Evolutionary conservation across 2,797 vertebrate genomes (phyloP).

Genomic region (Spheniscus humboldti): DNA sequence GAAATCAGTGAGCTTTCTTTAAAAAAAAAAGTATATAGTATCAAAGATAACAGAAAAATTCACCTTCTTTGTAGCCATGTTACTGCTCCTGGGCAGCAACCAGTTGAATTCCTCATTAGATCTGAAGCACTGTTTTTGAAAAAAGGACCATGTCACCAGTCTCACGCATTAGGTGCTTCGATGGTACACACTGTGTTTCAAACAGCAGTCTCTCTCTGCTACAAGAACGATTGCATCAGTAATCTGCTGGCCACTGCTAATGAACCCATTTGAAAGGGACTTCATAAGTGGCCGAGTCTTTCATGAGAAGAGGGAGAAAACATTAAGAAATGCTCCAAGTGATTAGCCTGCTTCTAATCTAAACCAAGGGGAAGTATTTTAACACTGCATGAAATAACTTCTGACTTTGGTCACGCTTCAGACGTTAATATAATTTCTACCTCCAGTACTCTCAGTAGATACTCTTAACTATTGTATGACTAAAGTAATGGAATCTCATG

Average conservation of each 20-base stretch:
- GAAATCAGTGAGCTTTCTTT: neutral
- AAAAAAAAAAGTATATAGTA: fast-evolving
- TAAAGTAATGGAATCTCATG: neutral
- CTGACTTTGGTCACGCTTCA: neutral
- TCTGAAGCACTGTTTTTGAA: neutral
- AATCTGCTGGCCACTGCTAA: neutral
- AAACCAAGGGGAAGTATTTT: neutral
- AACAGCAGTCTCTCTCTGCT: neutral
- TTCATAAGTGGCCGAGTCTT: neutral
- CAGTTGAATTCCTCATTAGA: fast-evolving
- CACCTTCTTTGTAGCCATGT: neutral
- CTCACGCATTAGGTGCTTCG: fast-evolving
- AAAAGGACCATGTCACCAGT: neutral
- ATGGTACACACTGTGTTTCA: fast-evolving
- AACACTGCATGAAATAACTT: neutral
- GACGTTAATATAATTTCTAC: neutral
- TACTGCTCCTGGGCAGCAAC: neutral
- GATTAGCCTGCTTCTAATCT: neutral
- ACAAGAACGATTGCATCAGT: neutral
- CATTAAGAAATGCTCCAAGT: neutral
- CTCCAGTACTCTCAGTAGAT: neutral
- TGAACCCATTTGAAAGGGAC: neutral
- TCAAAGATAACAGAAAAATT: neutral
- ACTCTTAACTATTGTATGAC: neutral
- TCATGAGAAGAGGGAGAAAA: neutral